Base-by-base conservation (phyloP, 2,888 invertebrate genomes). In the Archips xylosteana region DNA sequence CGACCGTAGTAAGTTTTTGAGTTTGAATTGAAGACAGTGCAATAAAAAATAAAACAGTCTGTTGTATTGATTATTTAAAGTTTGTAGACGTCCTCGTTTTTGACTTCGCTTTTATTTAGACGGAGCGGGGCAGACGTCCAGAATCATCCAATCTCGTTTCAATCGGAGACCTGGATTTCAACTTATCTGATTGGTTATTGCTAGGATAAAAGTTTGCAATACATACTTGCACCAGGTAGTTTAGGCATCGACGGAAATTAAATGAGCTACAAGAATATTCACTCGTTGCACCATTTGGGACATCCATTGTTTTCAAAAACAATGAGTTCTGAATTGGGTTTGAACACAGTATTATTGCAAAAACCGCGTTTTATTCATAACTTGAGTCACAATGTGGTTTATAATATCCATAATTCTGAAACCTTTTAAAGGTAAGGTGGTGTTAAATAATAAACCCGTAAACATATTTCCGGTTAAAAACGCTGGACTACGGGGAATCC, bases 371-470 rank as follows among this genome's bases (percentile, higher is more conserved):
- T 23, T 32, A 47, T 34, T 47, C 13, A 34, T 32, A 47, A n/a
- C 34, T 36, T 60, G 36, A 34, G 13, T 32, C 63, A 47, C 13
- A 63, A 63, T 47, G 57, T 57, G 12, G 8, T 15, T 34, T 34
- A 63, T 63, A 63, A 47, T 63, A 63, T 47, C 32, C 45, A 47
- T 63, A 45, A 63, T 63, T 47, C 63, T 5, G 63, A 63, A 63
- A 63, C 63, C 63, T 32, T 47, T 13, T 10, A 57, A 57, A 23
- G 57, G 4, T 32, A 12, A 32, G 57, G 57, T 54, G 32, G 57
- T 57, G 57, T 32, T 57, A 32, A 57, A 32, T 57, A 32, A 32
- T 57, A 32, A 57, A 32, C 32, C 12, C 32, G 10, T 23, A n/a
- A 12, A 32, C 32, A 32, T 32, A 57, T 32, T 57, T 5, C 57